Conservation (phyloP, 2,113 vertebrate species). For the Oceanodroma tethys region DNA sequence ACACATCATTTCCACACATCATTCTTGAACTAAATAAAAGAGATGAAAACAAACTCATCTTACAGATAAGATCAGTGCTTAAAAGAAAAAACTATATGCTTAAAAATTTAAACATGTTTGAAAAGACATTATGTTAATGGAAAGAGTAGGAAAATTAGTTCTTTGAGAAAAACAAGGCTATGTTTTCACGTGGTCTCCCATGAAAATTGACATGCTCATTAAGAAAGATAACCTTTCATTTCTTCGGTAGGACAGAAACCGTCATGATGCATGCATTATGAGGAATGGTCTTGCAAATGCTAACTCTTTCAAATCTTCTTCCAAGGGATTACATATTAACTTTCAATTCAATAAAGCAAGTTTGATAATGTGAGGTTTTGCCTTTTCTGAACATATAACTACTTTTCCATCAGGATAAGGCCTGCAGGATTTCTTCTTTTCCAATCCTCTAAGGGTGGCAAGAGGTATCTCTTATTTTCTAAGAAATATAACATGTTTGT, state of each 20-base stretch:
- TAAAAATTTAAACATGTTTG: background rate
- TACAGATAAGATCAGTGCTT: background rate
- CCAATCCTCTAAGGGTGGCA: background rate
- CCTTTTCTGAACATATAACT: background rate
- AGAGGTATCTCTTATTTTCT: background rate
- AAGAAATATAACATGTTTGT: background rate
- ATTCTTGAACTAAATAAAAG: background rate
- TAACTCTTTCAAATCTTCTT: background rate
- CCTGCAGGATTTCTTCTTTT: background rate
- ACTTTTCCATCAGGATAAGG: background rate
- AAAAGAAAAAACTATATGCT: background rate
- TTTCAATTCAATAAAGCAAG: background rate
- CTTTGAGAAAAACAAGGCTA: background rate
- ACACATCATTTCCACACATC: background rate
- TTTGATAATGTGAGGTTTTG: background rate
- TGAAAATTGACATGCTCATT: background rate
- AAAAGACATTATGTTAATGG: background rate
- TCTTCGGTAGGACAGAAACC: background rate
- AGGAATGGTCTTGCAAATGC: background rate
- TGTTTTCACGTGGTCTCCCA: background rate
- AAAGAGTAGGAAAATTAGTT: background rate
- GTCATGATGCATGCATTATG: background rate
- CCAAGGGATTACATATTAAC: background rate
- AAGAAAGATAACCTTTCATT: background rate
- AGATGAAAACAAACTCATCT: background rate